phyloP scores from a whole-genome alignment of 2,113 vertebrate genomes.

The Trematomus loennbergii region DNA sequence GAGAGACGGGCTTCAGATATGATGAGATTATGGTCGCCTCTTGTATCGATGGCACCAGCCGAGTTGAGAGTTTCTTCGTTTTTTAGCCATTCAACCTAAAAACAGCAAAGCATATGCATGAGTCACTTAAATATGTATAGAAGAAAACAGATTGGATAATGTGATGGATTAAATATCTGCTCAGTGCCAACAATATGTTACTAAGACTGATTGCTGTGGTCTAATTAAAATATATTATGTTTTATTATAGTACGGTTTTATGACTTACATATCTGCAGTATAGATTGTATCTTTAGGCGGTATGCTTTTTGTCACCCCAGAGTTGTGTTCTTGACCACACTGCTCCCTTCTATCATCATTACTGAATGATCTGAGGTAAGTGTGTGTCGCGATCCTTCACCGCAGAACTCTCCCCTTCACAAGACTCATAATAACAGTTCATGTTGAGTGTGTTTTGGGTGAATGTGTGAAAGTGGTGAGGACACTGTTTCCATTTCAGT shows the following conservation, averaged over 20 bases:
- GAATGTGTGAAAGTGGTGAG: background rate
- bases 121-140: background rate
- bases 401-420: background rate
- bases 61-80: constrained; percentile 84
- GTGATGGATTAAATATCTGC: background rate
- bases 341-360: background rate
- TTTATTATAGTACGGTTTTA: no score
- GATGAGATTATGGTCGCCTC: constrained; percentile 91
- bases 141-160: background rate
- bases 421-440: background rate
- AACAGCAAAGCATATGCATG: background rate
- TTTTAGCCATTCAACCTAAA: constrained; percentile 80
- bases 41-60: constrained; percentile 86
- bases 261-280: background rate
- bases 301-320: no score
- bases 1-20: constrained; percentile 89
- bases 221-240: background rate
- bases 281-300: background rate
- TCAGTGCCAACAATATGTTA: background rate
- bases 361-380: background rate
- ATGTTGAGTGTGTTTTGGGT: background rate
- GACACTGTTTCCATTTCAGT: no score
- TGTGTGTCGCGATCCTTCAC: background rate
- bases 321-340: no score
- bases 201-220: background rate